These are phyloP conservation scores for Anaspis maculata DNA, from an alignment of 2,888 invertebrate genomes.

Conservation along the genomic window DNA sequence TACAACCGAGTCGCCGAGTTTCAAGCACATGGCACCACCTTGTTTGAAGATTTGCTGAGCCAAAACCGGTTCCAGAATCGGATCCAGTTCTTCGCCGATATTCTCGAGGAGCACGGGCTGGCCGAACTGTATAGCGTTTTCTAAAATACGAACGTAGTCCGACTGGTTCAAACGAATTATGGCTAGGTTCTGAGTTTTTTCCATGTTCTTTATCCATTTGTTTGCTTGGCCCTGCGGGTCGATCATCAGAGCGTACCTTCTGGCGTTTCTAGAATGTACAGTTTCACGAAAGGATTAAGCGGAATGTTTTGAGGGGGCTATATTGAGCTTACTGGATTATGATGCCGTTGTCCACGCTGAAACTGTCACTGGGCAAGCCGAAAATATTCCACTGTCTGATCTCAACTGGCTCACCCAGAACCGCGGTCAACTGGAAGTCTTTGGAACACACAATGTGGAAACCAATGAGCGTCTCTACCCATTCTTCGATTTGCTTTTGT, in stretches of 20 bases:
- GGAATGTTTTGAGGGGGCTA: too few relatives aligned
- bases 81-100: constrained; percentile 85
- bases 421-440: constrained; percentile 67
- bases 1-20: constrained; percentile 82
- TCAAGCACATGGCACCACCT: constrained; percentile 77
- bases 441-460: constrained; percentile 67
- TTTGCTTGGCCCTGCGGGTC: constrained; percentile 94
- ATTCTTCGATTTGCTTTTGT: constrained; percentile 57
- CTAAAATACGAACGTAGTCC: constrained; percentile 74
- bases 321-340: constrained; percentile 75
- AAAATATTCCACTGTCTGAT: constrained; percentile 88
- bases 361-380: constrained; percentile 80
- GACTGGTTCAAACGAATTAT: constrained; percentile 72
- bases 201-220: constrained; percentile 91
- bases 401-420: constrained; percentile 79
- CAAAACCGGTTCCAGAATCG: constrained; percentile 82
- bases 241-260: constrained; percentile 89
- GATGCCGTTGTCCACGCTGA: constrained; percentile 87
- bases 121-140: constrained; percentile 83
- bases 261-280: constrained; percentile 68
- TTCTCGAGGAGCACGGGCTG: constrained; percentile 84
- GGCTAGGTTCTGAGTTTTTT: constrained; percentile 73
- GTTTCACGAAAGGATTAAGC: too few relatives aligned
- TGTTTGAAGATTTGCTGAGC: constrained; percentile 86
- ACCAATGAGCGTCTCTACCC: constrained; percentile 63